Base-by-base conservation (phyloP, 2,888 invertebrate species). In the Euclidia mi region DNA sequence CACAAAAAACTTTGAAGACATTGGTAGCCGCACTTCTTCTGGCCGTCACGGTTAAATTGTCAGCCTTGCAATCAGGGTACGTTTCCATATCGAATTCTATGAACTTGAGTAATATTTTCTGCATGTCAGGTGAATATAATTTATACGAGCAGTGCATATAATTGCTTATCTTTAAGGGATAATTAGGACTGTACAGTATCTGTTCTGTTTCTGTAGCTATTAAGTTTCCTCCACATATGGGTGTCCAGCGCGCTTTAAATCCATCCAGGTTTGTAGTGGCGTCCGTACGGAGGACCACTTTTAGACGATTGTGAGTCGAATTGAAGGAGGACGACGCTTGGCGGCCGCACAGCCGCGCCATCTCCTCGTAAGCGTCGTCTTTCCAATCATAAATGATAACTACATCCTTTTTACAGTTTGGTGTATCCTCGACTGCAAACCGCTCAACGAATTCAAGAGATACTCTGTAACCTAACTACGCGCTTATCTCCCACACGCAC, bases 401-500 rank as follows among this genome's bases (percentile, higher is more conserved):
- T 70, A 94, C 97, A 88, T 98, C 98, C 72, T 97, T 97, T 0
- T 91, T 89, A 76, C 98, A 98, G 76, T 96, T 95, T 0, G 81
- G 65, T 52, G 95, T 95, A 12, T 95, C 94, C 89, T 98, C 98
- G 29, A 98, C 87, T 70, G 96, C 96, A 85, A 98, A 98, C 56
- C 98, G 92, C 1, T 95, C 95, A 0, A 95, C 76, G 81, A 98
- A 98, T 2, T 25, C 6, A 25, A 25, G 20, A 25, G 20, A 25
- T 4, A 25, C 20, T 25, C 20, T 2, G 7, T 25, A 96, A 0
- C 98, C 98, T 25, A 91, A 71, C 0, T 95, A 89, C 0, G 96
- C 94, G 32, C 89, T 85, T 46, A 98, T 95, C 71, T 96, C 96
- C 98, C 98, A 98, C 3, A 95, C 89, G 78, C 98, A 98, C 88